Evolutionary conservation across 2,888 invertebrate genomes (phyloP).

Genomic region (Lamellibrachia columna): DNA sequence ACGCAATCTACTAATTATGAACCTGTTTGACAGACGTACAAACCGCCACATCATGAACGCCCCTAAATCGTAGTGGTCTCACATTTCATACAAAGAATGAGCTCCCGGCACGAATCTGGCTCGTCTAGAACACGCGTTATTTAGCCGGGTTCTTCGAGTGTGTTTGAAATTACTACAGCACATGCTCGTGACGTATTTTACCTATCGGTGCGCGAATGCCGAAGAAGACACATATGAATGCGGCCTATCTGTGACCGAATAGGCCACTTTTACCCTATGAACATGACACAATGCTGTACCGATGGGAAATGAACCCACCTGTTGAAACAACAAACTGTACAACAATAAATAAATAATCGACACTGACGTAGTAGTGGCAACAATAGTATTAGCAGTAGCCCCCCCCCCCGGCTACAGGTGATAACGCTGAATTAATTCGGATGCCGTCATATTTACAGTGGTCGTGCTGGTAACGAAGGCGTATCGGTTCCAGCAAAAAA

Average conservation of each 20-base stretch:
- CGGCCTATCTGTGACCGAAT: background rate
- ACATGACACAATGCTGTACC: background rate
- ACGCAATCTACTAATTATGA: background rate
- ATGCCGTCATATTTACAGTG: background rate
- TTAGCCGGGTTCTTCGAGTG: background rate
- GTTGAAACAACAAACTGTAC: background rate
- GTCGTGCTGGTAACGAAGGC: background rate
- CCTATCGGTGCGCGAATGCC: background rate
- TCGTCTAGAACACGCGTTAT: background rate
- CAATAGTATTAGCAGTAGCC: background rate
- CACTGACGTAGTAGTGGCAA: background rate
- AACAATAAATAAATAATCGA: slow-evolving; percentile 16
- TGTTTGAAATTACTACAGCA: background rate
- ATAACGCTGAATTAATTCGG: background rate
- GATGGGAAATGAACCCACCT: background rate
- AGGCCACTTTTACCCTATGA: slow-evolving; percentile 10
- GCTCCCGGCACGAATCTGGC: background rate
- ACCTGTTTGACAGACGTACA: slow-evolving; percentile 6
- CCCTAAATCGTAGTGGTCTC: background rate
- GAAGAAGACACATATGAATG: background rate
- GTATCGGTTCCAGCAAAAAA: background rate
- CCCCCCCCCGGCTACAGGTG: background rate
- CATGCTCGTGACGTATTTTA: background rate
- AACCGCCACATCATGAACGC: background rate
- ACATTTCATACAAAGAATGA: background rate